These are phyloP conservation scores for Lemur catta DNA, from an alignment of 2,797 vertebrate genomes.

Conservation along the genomic window DNA sequence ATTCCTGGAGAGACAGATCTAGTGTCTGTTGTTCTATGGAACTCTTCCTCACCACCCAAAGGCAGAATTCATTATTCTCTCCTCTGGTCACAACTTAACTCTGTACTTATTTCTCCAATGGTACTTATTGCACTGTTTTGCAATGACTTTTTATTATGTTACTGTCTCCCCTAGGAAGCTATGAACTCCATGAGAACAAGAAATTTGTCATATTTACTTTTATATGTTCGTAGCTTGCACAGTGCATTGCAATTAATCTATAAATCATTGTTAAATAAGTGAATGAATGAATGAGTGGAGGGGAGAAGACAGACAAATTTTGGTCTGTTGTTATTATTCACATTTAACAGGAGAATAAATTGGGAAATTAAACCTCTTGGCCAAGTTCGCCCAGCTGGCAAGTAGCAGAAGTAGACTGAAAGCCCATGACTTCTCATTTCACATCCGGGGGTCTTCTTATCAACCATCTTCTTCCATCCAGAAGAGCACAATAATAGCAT, in stretches of 20 bases:
- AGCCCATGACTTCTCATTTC: not conserved
- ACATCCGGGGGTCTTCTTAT: not conserved
- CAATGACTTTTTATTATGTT: not conserved
- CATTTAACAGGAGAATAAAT: not conserved
- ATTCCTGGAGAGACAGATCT: not conserved
- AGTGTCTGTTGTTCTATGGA: not conserved
- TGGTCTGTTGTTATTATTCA: not conserved
- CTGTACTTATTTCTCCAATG: not conserved
- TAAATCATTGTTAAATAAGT: conserved; percentile 28
- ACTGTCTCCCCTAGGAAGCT: not conserved
- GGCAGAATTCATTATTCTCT: not conserved
- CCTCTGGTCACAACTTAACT: not conserved
- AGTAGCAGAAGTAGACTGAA: not conserved
- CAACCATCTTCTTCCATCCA: not conserved
- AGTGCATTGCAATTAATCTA: not conserved
- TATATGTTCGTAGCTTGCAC: not conserved
- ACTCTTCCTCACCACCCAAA: not conserved
- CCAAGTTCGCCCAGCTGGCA: not conserved
- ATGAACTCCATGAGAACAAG: not conserved
- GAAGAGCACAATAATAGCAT: not conserved
- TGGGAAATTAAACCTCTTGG: not conserved
- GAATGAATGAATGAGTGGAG: not conserved
- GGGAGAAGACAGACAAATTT: not conserved
- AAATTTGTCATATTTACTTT: not conserved
- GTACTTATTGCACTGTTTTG: not conserved